phyloP scores from a whole-genome alignment of 1,140 invertebrate genomes.

The Tigriopus japonicus region DNA sequence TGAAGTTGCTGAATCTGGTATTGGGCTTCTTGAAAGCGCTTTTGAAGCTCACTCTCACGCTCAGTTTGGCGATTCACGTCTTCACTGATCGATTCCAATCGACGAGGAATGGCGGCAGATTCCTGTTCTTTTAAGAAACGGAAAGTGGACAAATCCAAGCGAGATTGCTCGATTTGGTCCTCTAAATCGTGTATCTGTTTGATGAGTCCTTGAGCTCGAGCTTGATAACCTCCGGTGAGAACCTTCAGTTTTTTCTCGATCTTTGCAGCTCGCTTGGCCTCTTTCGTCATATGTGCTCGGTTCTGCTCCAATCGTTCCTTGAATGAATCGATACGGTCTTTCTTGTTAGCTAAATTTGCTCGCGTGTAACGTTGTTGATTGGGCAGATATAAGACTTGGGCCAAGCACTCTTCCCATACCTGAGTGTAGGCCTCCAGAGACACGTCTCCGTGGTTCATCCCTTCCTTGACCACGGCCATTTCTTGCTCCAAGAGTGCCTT shows the following conservation, averaged over 20 bases:
- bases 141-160: conserved; percentile 79
- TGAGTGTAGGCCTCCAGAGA: conserved; percentile 73
- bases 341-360: conserved; percentile 82
- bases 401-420: conserved; percentile 73
- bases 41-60: conserved; percentile 68
- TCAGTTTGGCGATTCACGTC: conserved; percentile 81
- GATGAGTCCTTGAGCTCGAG: conserved; percentile 58
- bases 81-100: conserved; percentile 69
- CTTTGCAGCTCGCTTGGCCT: conserved; percentile 88
- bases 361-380: conserved; percentile 76
- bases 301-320: conserved; percentile 85
- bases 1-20: conserved; percentile 24
- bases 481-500: conserved; percentile 46
- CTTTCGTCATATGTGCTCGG: conserved; percentile 75
- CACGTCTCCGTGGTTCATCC: conserved; percentile 86
- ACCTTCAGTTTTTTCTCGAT: conserved; percentile 95
- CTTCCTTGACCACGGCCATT: conserved; percentile 71
- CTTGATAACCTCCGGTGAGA: conserved; percentile 68
- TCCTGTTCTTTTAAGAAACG: conserved; percentile 76
- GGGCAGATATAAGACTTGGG: conserved; percentile 64
- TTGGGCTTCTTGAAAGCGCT: conserved; percentile 45
- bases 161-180: conserved; percentile 73
- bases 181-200: conserved; percentile 73
- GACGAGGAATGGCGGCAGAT: conserved; percentile 64
- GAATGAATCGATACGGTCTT: conserved; percentile 77